phyloP scores from a whole-genome alignment of 2,113 vertebrate species.

The Grammomys dolichurus region DNA sequence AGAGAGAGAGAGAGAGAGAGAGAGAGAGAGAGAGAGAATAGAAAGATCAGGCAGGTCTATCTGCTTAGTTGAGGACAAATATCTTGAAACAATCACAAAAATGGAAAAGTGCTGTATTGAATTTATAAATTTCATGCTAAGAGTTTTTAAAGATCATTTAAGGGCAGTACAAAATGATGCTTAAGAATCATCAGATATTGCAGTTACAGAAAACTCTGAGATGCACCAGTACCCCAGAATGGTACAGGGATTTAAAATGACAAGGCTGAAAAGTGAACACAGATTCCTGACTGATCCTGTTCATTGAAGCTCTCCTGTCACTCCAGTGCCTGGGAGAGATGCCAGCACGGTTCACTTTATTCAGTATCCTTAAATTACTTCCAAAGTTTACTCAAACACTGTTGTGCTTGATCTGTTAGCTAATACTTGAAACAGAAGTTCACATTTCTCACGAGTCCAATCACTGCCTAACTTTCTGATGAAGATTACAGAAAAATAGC shows the following conservation, averaged over 20 bases:
- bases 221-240: slow-evolving; percentile 50
- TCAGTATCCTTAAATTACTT: slow-evolving; percentile 61
- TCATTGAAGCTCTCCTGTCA: slow-evolving; percentile 55
- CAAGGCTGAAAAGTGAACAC: slow-evolving; percentile 35
- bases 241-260: slow-evolving; percentile 59
- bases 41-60: background rate
- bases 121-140: slow-evolving; percentile 36
- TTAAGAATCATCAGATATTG: slow-evolving; percentile 17
- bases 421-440: background rate
- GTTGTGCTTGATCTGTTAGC: slow-evolving; percentile 47
- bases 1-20: too few relatives aligned
- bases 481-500: background rate
- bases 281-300: slow-evolving; percentile 50
- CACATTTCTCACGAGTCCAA: background rate
- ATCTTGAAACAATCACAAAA: background rate
- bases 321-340: slow-evolving; percentile 43
- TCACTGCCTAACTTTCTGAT: background rate
- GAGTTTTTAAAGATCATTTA: slow-evolving; percentile 23
- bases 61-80: background rate
- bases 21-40: background rate
- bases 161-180: background rate
- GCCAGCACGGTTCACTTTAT: slow-evolving; percentile 45
- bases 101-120: background rate
- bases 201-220: slow-evolving; percentile 63
- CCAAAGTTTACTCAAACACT: slow-evolving; percentile 55